These are phyloP conservation scores for Thryonomys swinderianus DNA, from an alignment of 2,113 vertebrate genomes.

Conservation along the genomic window DNA sequence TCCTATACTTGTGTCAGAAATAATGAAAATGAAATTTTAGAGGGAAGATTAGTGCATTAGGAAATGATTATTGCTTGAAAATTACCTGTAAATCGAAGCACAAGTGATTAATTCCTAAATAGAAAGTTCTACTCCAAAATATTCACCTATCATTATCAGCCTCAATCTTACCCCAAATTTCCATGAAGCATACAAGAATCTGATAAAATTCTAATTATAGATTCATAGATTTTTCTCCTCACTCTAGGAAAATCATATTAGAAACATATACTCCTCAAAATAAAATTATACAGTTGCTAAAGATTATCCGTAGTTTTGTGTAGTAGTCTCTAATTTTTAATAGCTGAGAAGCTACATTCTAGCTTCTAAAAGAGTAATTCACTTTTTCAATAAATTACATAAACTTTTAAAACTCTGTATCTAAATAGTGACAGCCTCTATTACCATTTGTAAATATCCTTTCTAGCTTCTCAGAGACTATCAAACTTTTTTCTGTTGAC, in stretches of 20 bases:
- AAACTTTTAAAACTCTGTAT: conserved; percentile 76
- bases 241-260: conserved; percentile 62
- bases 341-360: conserved; percentile 65
- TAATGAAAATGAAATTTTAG: conserved; percentile 24
- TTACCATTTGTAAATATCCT: conserved; percentile 59
- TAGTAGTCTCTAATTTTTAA: conserved; percentile 71
- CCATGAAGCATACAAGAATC: background rate
- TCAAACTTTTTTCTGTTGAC: conserved; percentile 68
- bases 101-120: conserved; percentile 16
- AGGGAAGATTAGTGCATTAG: background rate
- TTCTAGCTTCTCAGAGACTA: conserved; percentile 59
- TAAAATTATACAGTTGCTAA: conserved; percentile 60
- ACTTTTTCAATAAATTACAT: conserved; percentile 68
- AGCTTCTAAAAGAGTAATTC: conserved; percentile 80
- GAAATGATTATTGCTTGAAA: background rate
- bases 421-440: conserved; percentile 6
- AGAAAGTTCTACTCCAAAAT: background rate
- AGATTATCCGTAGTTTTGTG: conserved; percentile 81
- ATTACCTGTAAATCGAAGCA: background rate
- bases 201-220: conserved; percentile 30
- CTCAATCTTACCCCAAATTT: background rate
- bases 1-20: background rate
- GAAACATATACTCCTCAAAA: conserved; percentile 60
- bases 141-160: background rate
- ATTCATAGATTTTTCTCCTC: conserved; percentile 73